A percentile compares a stretch with the other conserved stretches of the same genome.
Evolutionary conservation across 2,797 vertebrate species (phyloP).

Genomic region (Bovichtus diacanthus): DNA sequence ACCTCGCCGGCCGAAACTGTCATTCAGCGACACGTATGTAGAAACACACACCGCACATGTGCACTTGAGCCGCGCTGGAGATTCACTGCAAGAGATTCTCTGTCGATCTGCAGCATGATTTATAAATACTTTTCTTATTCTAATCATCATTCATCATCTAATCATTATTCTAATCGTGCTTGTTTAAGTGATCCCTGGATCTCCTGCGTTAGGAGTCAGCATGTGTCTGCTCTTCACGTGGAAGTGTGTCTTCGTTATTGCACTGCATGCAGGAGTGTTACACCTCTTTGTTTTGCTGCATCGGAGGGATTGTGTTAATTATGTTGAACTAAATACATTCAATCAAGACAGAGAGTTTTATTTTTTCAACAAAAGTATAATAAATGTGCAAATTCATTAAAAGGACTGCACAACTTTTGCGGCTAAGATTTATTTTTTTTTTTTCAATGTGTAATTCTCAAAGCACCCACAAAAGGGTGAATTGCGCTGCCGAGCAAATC

Average conservation of each 20-base stretch:
- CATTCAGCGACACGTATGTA: slow-evolving; percentile 94
- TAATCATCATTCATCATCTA: too few relatives aligned
- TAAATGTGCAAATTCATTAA: not conserved
- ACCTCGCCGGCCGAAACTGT: slow-evolving; percentile 90
- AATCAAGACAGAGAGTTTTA: not conserved
- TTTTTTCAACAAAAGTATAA: not conserved
- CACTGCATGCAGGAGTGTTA: not conserved
- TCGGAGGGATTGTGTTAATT: not conserved
- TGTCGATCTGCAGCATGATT: not conserved
- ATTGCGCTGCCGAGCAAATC: too few relatives aligned
- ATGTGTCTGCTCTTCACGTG: slow-evolving; percentile 3
- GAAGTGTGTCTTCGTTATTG: not conserved
- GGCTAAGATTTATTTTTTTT: too few relatives aligned
- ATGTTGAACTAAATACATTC: not conserved
- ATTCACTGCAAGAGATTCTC: too few relatives aligned
- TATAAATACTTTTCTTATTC: not conserved
- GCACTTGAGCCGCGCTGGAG: too few relatives aligned
- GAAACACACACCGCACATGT: not conserved
- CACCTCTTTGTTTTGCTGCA: not conserved
- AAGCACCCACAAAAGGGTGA: too few relatives aligned
- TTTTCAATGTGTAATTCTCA: too few relatives aligned
- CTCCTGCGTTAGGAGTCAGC: slow-evolving; percentile 4
- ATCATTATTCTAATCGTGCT: too few relatives aligned
- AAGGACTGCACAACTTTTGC: too few relatives aligned
- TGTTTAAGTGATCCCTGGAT: not conserved